Percentiles rank a stretch among this genome's conserved stretches.
phyloP scores from a whole-genome alignment of 1,140 invertebrate species.

The Drosophila takahashii region DNA sequence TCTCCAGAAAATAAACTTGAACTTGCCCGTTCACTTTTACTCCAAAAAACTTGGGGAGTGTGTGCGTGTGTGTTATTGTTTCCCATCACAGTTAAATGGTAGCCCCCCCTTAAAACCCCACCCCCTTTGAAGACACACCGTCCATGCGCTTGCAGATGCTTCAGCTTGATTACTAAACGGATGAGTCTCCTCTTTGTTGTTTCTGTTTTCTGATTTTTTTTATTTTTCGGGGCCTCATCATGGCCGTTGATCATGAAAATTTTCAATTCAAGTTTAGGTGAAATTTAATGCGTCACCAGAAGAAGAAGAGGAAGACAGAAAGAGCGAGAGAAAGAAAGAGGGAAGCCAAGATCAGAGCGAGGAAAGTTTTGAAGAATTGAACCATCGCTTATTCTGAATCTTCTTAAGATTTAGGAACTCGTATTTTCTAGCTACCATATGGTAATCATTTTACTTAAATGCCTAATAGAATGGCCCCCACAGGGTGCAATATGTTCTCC shows the following conservation, averaged over 20 bases:
- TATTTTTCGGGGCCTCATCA: slow-evolving; percentile 47
- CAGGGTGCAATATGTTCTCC: background rate
- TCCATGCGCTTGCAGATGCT: slow-evolving; percentile 29
- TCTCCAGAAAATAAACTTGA: slow-evolving; percentile 81
- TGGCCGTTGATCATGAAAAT: slow-evolving; percentile 81
- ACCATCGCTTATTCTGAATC: background rate
- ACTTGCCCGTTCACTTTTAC: slow-evolving; percentile 84
- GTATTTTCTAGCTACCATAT: background rate
- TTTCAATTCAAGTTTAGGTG: slow-evolving; percentile 83
- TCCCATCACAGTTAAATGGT: slow-evolving; percentile 50
- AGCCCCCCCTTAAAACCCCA: slow-evolving; percentile 2
- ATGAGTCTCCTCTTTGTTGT: slow-evolving; percentile 31
- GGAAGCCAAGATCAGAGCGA: background rate
- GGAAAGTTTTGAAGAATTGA: slow-evolving; percentile 5
- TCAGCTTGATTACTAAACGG: slow-evolving; percentile 41
- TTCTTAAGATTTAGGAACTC: too few relatives aligned
- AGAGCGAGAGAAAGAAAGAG: background rate
- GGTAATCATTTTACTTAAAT: background rate
- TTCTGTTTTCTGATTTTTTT: slow-evolving; percentile 10
- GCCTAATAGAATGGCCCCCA: background rate
- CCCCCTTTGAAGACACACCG: background rate
- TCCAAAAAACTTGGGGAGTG: slow-evolving; percentile 32
- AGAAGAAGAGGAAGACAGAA: background rate
- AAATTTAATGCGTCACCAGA: slow-evolving; percentile 69
- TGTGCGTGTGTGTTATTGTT: slow-evolving; percentile 31